These are phyloP conservation scores for Hypocryptadius cinnamomeus DNA, from an alignment of 2,113 vertebrate genomes.

Conservation along the genomic window DNA sequence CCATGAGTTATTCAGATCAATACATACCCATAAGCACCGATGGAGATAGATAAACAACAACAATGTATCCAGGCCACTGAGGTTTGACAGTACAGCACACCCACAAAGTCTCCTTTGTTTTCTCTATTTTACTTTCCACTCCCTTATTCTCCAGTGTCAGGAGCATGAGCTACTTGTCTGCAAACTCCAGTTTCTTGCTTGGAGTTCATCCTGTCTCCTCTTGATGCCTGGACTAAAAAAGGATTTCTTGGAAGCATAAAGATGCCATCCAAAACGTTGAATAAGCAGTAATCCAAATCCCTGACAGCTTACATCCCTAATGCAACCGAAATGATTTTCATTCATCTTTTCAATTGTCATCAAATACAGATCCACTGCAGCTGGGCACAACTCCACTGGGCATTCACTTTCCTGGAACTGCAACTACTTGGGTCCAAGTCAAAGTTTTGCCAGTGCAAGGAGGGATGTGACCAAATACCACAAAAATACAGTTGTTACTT, in stretches of 20 bases:
- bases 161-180: neutral
- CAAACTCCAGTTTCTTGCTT: neutral
- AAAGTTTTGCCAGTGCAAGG: neutral
- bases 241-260: conserved; percentile 24
- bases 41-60: conserved; percentile 9
- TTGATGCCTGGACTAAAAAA: conserved; percentile 1
- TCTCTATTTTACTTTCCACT: neutral
- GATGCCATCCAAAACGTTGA: neutral
- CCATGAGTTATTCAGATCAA: neutral
- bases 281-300: conserved; percentile 5
- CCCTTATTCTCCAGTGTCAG: neutral
- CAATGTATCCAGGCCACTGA: neutral
- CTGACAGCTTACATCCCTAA: conserved; percentile 30
- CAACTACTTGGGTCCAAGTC: neutral
- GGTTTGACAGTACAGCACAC: neutral
- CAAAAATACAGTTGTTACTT: neutral
- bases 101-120: neutral
- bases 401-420: conserved; percentile 6
- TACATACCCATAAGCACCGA: neutral
- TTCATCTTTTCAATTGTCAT: conserved; percentile 31
- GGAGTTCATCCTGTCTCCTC: neutral
- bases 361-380: neutral
- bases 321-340: conserved; percentile 37
- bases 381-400: conserved; percentile 1
- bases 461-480: neutral